These are phyloP conservation scores for Aplysina aerophoba DNA, from an alignment of 37 sponge, comb jelly and placozoan species.

Conservation along the genomic window DNA sequence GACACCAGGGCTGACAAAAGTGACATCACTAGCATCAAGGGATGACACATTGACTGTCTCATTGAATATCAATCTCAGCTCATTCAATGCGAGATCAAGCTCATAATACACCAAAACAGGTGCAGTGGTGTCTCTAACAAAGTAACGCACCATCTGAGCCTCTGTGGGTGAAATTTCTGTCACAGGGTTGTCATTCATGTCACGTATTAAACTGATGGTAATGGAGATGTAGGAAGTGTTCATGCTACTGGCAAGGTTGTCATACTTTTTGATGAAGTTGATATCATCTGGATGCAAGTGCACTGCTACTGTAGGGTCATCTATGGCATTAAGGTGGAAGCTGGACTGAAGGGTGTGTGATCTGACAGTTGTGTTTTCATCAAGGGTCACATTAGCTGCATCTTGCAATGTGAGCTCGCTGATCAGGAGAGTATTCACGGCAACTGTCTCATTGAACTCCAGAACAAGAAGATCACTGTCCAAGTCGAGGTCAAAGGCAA, in stretches of 20 bases:
- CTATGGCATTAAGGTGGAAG: conserved; percentile 16
- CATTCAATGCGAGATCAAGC: conserved; percentile 76
- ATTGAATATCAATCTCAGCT: conserved; percentile 71
- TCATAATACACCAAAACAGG: conserved; percentile 65
- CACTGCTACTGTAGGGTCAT: conserved; percentile 62
- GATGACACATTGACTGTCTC: conserved; percentile 82
- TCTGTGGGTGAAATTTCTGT: conserved; percentile 23
- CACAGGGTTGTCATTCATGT: conserved; percentile 79
- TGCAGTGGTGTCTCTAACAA: conserved; percentile 64
- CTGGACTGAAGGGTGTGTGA: conserved; percentile 37
- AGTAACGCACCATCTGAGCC: conserved; percentile 58
- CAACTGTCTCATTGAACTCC: conserved; percentile 82
- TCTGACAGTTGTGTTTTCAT: conserved; percentile 6
- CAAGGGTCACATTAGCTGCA: not conserved
- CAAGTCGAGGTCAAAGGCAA: conserved; percentile 74
- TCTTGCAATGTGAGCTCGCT: conserved; percentile 71
- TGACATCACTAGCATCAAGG: conserved; percentile 58
- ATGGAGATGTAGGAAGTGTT: conserved; percentile 80
- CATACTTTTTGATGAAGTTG: conserved; percentile 80
- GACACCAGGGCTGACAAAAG: conserved; percentile 22
- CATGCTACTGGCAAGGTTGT: conserved; percentile 61
- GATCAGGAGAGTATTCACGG: conserved; percentile 50
- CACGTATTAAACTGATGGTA: conserved; percentile 45
- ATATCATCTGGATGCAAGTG: conserved; percentile 71
- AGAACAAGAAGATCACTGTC: conserved; percentile 59